Evolutionary conservation across 2,797 vertebrate genomes (phyloP).

Genomic region (Falco novaeseelandiae): DNA sequence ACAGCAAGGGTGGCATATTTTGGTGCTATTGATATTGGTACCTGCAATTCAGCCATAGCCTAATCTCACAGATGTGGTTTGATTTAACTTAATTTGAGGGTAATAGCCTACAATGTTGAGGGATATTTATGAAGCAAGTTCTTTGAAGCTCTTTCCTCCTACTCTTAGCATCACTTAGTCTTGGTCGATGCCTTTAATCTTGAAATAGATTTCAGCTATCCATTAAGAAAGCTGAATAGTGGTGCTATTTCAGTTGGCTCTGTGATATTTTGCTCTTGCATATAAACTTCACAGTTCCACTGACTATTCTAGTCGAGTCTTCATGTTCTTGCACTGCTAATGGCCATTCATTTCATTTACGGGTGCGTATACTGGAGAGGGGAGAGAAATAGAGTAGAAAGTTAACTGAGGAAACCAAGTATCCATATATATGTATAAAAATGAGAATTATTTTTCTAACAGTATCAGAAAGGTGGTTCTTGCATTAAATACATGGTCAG

Average conservation of each 20-base stretch:
- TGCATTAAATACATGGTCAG: background rate
- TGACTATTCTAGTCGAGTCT: background rate
- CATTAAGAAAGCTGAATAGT: background rate
- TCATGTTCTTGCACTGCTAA: background rate
- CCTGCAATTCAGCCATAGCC: background rate
- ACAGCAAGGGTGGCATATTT: background rate
- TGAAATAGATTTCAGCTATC: conserved; percentile 14
- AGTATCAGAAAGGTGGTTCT: background rate
- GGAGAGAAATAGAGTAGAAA: background rate
- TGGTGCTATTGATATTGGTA: background rate
- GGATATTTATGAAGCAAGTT: background rate
- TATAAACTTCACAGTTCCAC: background rate
- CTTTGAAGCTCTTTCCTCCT: conserved; percentile 23
- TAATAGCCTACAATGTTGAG: conserved; percentile 13
- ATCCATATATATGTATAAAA: background rate
- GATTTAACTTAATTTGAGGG: conserved; percentile 29
- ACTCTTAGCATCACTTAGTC: conserved; percentile 30
- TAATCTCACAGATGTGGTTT: background rate
- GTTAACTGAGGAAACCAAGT: background rate
- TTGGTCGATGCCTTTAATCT: conserved; percentile 27
- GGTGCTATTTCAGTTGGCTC: background rate
- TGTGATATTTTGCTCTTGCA: background rate
- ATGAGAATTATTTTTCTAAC: background rate
- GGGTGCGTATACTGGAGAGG: background rate
- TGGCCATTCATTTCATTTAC: background rate